phyloP scores from a whole-genome alignment of 2,797 vertebrate genomes.

The Dermochelys coriacea region DNA sequence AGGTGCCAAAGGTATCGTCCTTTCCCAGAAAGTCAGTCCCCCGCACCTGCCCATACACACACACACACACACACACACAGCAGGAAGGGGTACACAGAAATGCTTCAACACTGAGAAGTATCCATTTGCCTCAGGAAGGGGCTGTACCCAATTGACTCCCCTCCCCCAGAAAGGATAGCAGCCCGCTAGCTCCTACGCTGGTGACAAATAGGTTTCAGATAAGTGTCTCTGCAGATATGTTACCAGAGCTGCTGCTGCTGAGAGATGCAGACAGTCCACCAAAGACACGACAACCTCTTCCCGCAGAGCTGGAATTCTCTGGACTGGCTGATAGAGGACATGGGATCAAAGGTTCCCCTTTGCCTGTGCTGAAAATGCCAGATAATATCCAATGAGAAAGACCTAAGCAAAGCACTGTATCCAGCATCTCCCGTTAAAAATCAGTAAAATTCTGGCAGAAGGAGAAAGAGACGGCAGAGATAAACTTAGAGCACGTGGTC shows the following conservation, averaged over 20 bases:
- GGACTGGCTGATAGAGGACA: accelerated
- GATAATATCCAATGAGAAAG: neutral
- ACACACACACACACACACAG: neutral
- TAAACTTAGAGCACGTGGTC: neutral
- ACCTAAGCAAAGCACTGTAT: neutral
- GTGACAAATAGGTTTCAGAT: neutral
- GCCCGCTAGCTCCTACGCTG: accelerated
- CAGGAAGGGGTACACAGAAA: neutral
- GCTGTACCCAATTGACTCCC: neutral
- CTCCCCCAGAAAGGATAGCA: accelerated
- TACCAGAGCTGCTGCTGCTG: neutral
- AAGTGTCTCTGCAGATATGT: neutral
- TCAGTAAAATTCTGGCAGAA: neutral
- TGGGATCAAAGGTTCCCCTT: accelerated
- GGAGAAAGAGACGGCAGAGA: neutral
- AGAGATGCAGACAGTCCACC: neutral
- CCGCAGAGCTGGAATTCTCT: neutral
- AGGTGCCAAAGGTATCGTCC: accelerated
- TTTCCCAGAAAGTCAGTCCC: neutral
- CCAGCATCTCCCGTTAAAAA: neutral
- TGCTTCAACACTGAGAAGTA: neutral
- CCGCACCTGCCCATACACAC: too few relatives aligned
- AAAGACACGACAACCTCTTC: accelerated
- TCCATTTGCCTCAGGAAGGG: neutral
- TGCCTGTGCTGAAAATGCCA: accelerated